These are phyloP conservation scores for Caerostris darwini DNA, from an alignment of 1,140 invertebrate species.

Conservation along the genomic window DNA sequence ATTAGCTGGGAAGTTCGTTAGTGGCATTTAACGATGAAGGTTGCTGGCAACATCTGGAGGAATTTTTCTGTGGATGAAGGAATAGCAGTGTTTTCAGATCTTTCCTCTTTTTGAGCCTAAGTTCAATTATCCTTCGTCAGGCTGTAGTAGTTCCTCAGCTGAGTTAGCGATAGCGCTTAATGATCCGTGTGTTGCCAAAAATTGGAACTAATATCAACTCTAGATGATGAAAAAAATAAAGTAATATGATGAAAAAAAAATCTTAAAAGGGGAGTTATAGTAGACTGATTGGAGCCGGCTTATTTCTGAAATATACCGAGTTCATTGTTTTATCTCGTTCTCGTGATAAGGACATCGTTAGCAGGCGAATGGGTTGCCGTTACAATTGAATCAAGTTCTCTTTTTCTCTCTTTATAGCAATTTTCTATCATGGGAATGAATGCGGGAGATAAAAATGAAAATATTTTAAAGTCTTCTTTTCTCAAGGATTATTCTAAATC, in stretches of 20 bases:
- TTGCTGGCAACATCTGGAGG: conserved; percentile 61
- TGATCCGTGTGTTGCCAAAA: too few relatives aligned
- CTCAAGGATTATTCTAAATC: neutral
- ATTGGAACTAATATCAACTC: too few relatives aligned
- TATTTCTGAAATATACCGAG: conserved; percentile 49
- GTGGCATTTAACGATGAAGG: conserved; percentile 54
- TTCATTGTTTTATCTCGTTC: conserved; percentile 68
- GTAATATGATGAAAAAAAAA: too few relatives aligned
- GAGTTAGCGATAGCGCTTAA: too few relatives aligned
- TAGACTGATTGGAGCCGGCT: conserved; percentile 49
- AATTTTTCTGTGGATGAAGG: conserved; percentile 12
- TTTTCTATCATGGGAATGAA: neutral
- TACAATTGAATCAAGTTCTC: conserved; percentile 48
- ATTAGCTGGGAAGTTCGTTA: conserved; percentile 65
- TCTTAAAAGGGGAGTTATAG: conserved; percentile 41
- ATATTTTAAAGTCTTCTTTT: conserved; percentile 10
- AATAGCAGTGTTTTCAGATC: conserved; percentile 43
- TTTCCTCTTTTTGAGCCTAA: conserved; percentile 53
- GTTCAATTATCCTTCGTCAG: conserved; percentile 50
- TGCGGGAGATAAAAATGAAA: conserved; percentile 11
- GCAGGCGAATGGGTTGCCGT: conserved; percentile 19
- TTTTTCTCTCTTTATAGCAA: conserved; percentile 20
- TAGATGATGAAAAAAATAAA: too few relatives aligned
- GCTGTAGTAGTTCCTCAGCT: too few relatives aligned
- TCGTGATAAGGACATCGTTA: conserved; percentile 64